Conservation (phyloP, 2,113 vertebrate species). For the Ardeotis arabs region DNA sequence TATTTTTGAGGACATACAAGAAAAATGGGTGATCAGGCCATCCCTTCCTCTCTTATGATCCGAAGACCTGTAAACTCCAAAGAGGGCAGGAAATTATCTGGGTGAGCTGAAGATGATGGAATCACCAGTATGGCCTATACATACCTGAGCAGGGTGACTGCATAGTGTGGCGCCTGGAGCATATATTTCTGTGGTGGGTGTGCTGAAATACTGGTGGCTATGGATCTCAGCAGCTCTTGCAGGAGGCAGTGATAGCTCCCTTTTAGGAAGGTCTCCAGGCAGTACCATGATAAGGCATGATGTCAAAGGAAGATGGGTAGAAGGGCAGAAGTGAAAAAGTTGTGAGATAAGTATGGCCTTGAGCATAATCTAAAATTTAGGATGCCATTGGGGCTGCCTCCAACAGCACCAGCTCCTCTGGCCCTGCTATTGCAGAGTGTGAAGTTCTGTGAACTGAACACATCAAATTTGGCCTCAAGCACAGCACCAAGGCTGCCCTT, state of each 20-base stretch:
- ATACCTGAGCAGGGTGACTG: fast-evolving
- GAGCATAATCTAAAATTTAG: neutral
- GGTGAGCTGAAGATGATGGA: neutral
- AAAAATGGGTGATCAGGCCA: neutral
- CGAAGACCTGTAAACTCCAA: neutral
- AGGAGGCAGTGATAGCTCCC: neutral
- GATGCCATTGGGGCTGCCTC: neutral
- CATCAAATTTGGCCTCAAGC: neutral
- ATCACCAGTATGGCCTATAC: neutral
- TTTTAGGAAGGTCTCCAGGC: neutral
- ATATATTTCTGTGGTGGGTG: neutral
- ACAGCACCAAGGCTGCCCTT: neutral
- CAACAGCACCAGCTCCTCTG: neutral
- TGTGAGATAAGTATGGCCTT: neutral
- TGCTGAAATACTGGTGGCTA: neutral
- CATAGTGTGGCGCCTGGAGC: neutral
- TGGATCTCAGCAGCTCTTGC: neutral
- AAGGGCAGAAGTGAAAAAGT: neutral
- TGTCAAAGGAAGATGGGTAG: neutral
- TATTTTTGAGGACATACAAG: neutral
- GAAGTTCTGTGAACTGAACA: neutral
- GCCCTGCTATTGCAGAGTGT: neutral
- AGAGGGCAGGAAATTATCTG: neutral
- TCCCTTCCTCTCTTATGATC: neutral
- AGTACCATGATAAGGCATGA: neutral